A percentile compares a stretch with the other conserved stretches of the same genome.
These are phyloP conservation scores for Saxicola maurus DNA, from an alignment of 2,797 vertebrate genomes.

Conservation along the genomic window DNA sequence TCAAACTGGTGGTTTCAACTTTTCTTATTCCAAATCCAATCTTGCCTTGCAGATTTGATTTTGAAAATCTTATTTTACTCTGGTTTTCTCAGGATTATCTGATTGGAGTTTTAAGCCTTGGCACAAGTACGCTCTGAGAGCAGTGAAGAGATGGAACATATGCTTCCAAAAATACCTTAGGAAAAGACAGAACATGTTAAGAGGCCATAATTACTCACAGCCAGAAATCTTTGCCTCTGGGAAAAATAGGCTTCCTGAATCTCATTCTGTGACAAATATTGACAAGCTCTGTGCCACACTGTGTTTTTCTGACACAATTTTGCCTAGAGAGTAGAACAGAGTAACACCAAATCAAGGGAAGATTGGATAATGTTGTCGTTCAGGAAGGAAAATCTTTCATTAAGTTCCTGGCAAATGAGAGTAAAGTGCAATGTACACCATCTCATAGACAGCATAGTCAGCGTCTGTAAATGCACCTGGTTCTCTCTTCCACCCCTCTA, in stretches of 20 bases:
- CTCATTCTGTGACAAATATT: conserved; percentile 33
- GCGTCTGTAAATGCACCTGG: not conserved
- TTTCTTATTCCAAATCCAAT: not conserved
- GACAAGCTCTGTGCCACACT: conserved; percentile 3
- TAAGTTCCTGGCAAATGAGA: not conserved
- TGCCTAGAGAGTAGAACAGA: not conserved
- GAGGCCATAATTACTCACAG: conserved; percentile 49
- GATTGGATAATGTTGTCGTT: not conserved
- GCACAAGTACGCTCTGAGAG: conserved; percentile 10
- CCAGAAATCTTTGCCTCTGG: conserved; percentile 38
- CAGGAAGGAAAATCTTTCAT: not conserved
- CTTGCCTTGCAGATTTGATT: not conserved
- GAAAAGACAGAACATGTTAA: conserved; percentile 51
- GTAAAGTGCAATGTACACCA: not conserved
- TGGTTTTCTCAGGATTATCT: not conserved
- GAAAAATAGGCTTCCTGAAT: conserved; percentile 14
- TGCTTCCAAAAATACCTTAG: conserved; percentile 56
- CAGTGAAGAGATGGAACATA: conserved; percentile 27
- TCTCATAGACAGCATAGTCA: not conserved
- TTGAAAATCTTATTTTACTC: not conserved
- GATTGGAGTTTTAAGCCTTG: conserved; percentile 9
- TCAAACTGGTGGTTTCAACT: not conserved
- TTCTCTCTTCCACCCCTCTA: not conserved
- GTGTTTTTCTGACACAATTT: conserved; percentile 32
- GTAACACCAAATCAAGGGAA: not conserved